These are phyloP conservation scores for Nannobrachium achirus DNA, from an alignment of 2,113 vertebrate genomes.

Conservation along the genomic window DNA sequence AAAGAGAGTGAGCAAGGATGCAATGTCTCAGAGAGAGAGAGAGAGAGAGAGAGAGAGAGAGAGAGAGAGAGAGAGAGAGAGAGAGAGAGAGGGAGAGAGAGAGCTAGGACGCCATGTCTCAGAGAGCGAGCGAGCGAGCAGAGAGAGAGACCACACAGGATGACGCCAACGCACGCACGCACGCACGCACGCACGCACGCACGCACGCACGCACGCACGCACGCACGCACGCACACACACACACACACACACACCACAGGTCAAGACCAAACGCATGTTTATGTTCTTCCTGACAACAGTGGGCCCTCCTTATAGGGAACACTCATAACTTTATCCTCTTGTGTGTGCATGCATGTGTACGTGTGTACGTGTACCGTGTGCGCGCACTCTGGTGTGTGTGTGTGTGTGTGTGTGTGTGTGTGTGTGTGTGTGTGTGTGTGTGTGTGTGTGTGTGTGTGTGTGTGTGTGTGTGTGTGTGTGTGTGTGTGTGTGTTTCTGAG, in stretches of 20 bases:
- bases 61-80: background rate
- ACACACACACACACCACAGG: background rate
- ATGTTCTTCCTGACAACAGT: slow-evolving; percentile 53
- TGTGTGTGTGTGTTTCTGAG: slow-evolving; percentile 26
- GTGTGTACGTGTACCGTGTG: slow-evolving; percentile 6
- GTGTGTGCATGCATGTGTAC: slow-evolving; percentile 2
- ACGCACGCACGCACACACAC: slow-evolving; percentile 29
- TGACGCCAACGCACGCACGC: background rate
- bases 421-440: slow-evolving; percentile 20
- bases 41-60: background rate
- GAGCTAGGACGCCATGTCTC: background rate
- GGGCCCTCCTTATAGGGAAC: slow-evolving; percentile 41
- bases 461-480: slow-evolving; percentile 5
- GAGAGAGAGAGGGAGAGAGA: slow-evolving; percentile 4
- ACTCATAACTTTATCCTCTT: slow-evolving; percentile 25
- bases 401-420: slow-evolving; percentile 19
- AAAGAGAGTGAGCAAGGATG: background rate
- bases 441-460: slow-evolving; percentile 18
- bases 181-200: background rate
- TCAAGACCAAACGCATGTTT: slow-evolving; percentile 49
- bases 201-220: slow-evolving; percentile 5
- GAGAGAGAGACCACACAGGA: slow-evolving; percentile 54
- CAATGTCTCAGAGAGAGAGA: background rate
- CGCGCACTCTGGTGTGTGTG: slow-evolving; percentile 4
- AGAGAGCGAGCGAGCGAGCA: too few relatives aligned